Base-by-base conservation (phyloP, 2,113 vertebrate species). In the Zosterops lateralis region DNA sequence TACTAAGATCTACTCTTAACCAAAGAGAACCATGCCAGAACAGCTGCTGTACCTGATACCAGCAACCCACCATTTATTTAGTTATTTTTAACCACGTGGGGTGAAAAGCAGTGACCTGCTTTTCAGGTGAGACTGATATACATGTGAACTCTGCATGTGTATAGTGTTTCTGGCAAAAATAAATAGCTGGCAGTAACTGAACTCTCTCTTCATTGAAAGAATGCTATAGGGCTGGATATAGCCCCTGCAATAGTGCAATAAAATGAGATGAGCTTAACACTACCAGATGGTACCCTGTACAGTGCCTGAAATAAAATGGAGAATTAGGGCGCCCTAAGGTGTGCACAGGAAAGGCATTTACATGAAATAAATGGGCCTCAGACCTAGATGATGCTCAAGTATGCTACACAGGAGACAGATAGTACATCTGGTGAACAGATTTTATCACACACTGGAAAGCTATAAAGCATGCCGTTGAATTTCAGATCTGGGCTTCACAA, bases 201-300 rank as follows among this genome's bases (percentile, higher is more conserved):
- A 80, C 78, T 81, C 91, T 90, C 96, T 97, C 93, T 97, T 92
- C 87, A 96, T 88, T 66, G 58, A 94, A 97, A 96, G 95, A 93
- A 93, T 72, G 92, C 95, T 95, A 84, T 62, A 93, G 32, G 79
- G 92, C 89, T 97, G 97, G 89, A 96, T 95, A 97, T 83, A 96
- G 93, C 95, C 95, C 85, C 94, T 97, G 97, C 95, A 83, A 94
- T 90, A 87, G 73, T 71, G 96, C 96, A 90, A 97, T 98, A 97
- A 98, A 98, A 98, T 57, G 95, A 97, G 97, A 98, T 98, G 97
- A 97, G 97, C 97, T 98, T 98, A 98, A 97, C 97, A 97, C 98
- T 97, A 98, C 98, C 99, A 99, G 99, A 99, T 99, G 99, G 99
- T 99, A 98, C 98, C 98, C 98, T 98, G 99, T 98, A 98, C 98